Base-by-base conservation (phyloP, 2,888 invertebrate genomes). In the Aleiodes testaceus region DNA sequence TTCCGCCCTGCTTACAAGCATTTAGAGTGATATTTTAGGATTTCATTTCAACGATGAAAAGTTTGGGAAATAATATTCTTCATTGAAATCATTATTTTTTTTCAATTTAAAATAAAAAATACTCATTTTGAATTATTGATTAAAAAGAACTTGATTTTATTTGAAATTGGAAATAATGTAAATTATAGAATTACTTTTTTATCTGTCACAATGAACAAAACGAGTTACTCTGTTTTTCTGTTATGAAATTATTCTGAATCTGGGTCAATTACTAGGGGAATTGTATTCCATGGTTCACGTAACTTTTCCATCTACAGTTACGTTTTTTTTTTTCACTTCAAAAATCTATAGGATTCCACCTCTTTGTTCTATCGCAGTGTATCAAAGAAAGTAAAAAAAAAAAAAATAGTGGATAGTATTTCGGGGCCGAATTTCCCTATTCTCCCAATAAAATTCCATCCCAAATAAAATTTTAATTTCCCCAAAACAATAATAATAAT, bases 1-100 rank as follows among this genome's bases (percentile, higher is more conserved):
- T 70, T 50, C 26, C 42, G 67, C 26, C 12, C 66, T 64, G 59
- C 55, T 66, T 68, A 69, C 61, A 53, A 71, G 49, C 69, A 52
- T 71, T 73, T 69, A 22, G 61, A 30, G 65, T 64, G 64, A 70
- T 70, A 63, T 73, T 69, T 66, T 66, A 68, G 68, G 53, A 69
- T 73, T 70, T 59, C 70, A 42, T 61, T 44, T 69, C 26, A 47
- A 26, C 50, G 26, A 12, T 9, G 30, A 47, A 59, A 69, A 16
- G n/a, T 20, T 22, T 22, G n/a, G n/a, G 18, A 11, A 6, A 44
- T 5, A 45, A 42, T 30, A 7, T 64, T 14, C 1, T 6, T 22
- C 14, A 16, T 9, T 26, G 0, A 26, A 26, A 26, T 26, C 1
- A 26, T 26, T 26, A 5, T 26, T 26, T 26, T 22, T 22, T 22